Conservation (phyloP, 2,888 invertebrate genomes). For the Therioaphis trifolii region DNA sequence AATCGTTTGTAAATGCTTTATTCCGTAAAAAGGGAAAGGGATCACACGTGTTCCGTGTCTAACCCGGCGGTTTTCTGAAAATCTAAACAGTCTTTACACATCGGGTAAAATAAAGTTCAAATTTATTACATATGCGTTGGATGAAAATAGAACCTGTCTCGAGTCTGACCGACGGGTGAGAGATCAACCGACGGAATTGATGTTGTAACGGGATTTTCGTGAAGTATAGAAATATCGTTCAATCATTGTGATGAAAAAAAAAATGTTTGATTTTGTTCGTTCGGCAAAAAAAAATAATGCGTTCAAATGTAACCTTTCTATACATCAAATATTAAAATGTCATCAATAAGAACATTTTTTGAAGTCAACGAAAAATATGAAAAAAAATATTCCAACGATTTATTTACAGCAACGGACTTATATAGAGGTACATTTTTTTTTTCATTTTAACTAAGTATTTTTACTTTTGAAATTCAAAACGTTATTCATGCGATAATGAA, state of each 20-base stretch:
- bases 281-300: not conserved
- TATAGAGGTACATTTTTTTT: too few species aligned
- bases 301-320: not conserved
- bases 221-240: conserved; percentile 30
- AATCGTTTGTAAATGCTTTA: not conserved
- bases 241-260: conserved; percentile 16
- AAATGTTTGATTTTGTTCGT: not conserved
- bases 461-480: too few species aligned
- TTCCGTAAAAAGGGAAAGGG: not conserved
- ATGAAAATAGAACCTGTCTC: not conserved
- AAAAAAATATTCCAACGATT: too few species aligned
- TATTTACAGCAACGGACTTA: too few species aligned
- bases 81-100: conserved; percentile 18
- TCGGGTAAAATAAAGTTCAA: conserved; percentile 13
- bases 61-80: not conserved
- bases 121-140: conserved; percentile 3
- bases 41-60: not conserved
- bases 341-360: conserved; percentile 11
- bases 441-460: too few species aligned
- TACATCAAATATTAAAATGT: conserved; percentile 13
- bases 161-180: not conserved
- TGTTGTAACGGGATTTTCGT: not conserved
- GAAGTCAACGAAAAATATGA: not conserved
- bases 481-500: too few species aligned
- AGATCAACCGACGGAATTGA: conserved; percentile 16